Base-by-base conservation (phyloP, 2,797 vertebrate genomes). In the Melopsittacus undulatus region DNA sequence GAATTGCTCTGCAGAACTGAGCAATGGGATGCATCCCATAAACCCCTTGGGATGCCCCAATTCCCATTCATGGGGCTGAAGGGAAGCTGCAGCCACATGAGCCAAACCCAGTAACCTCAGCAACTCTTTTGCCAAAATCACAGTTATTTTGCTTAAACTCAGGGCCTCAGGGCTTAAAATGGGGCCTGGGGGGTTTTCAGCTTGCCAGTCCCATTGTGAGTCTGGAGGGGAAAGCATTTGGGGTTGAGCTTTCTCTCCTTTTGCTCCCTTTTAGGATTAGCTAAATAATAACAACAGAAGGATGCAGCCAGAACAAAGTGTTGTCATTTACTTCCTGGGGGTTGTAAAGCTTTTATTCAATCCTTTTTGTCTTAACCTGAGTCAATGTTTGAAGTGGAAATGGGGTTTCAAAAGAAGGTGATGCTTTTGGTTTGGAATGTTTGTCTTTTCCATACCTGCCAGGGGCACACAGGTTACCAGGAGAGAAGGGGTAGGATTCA, bases 271-370 rank as follows among this genome's bases (percentile, higher is more conserved):
- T 9, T 10, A 34, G 26, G 11, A 30, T 36, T 30, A 78, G 54
- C 69, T 22, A n/a, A 77, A 80, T 13, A 36, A 27, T 19, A 70
- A 70, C 11, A 12, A 66, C 13, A 11, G 21, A 49, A 84, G 32
- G 30, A 24, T 42, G 36, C 61, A 32, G 46, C 40, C 8, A 51
- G 38, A 69, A 66, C 42, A 11, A 87, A 68, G 38, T 11, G 13
- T 51, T 48, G 9, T 1, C 3, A 52, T 76, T 85, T 79, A 80
- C 30, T 87, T 83, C 67, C 27, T 34, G 54, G 32, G 29, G 26
- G 8, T 10, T 59, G 75, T n/a, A 59, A 85, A 80, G 70, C 34
- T 87, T 92, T 83, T 24, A n/a, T 90, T 87, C 80, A 63, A 89
- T 74, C 46, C 17, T 42, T 82, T 93, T 49, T 83, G 26, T 48